A percentile compares a stretch with the other conserved stretches of the same genome.
Conservation (phyloP, 2,888 invertebrate genomes). For the Watsonalla binaria region DNA sequence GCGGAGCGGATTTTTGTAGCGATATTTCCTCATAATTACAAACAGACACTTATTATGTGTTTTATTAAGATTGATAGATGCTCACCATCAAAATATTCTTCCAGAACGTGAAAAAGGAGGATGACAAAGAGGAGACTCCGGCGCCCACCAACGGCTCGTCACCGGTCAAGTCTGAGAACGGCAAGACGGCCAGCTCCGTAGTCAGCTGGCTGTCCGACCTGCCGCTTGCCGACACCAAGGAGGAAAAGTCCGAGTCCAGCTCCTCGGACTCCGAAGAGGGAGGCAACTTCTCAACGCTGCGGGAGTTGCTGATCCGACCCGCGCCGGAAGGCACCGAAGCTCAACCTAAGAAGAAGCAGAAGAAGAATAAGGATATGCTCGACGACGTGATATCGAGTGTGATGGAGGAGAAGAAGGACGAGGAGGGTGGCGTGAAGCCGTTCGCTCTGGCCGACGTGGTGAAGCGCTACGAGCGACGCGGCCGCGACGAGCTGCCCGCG, state of each 20-base stretch:
- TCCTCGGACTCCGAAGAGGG: slow-evolving; percentile 83
- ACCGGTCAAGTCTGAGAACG: slow-evolving; percentile 67
- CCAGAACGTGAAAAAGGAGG: slow-evolving; percentile 72
- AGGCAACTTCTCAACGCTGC: slow-evolving; percentile 88
- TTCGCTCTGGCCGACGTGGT: slow-evolving; percentile 57
- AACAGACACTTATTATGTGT: too few relatives aligned
- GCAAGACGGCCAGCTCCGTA: slow-evolving; percentile 53
- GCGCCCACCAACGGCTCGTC: slow-evolving; percentile 64
- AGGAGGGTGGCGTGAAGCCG: slow-evolving; percentile 61
- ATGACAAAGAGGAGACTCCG: slow-evolving; percentile 66
- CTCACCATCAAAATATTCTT: slow-evolving; percentile 13
- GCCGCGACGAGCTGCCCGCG: slow-evolving; percentile 79
- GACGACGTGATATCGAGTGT: slow-evolving; percentile 89
- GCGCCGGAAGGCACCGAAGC: slow-evolving; percentile 72
- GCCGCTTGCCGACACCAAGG: slow-evolving; percentile 51
- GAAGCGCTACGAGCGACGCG: slow-evolving; percentile 55
- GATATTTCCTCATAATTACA: too few relatives aligned
- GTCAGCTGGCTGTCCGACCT: slow-evolving; percentile 66
- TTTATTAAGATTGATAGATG: background rate
- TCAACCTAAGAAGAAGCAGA: slow-evolving; percentile 75
- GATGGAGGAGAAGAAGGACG: slow-evolving; percentile 81
- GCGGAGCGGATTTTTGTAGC: too few relatives aligned
- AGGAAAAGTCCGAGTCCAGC: slow-evolving; percentile 75
- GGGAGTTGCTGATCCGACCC: slow-evolving; percentile 88
- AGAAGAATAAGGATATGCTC: slow-evolving; percentile 83